A percentile compares a stretch with the other conserved stretches of the same genome.
These are phyloP conservation scores for Hydropsyche tenuis DNA, from an alignment of 1,140 invertebrate genomes.

Conservation along the genomic window DNA sequence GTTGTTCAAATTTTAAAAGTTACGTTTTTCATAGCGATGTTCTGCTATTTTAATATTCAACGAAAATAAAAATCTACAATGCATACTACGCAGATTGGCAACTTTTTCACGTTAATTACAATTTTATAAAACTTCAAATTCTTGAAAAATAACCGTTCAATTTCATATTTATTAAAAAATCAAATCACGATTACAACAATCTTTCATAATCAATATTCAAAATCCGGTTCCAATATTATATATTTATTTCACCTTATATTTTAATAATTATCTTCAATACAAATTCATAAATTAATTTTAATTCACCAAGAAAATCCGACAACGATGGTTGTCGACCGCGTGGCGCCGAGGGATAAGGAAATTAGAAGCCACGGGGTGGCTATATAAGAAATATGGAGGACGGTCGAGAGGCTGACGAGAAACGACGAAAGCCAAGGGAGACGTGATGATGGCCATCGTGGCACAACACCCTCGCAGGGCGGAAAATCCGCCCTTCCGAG, in stretches of 20 bases:
- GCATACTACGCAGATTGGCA: neutral
- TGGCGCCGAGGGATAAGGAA: slow-evolving; percentile 40
- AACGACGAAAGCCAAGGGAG: slow-evolving; percentile 36
- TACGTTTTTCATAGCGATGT: neutral
- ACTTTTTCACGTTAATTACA: neutral
- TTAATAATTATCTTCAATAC: too few relatives aligned
- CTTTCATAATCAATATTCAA: too few relatives aligned
- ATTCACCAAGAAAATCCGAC: too few relatives aligned
- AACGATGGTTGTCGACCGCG: slow-evolving; percentile 31
- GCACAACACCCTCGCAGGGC: slow-evolving; percentile 2
- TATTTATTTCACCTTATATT: too few relatives aligned
- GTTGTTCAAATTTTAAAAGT: slow-evolving; percentile 23
- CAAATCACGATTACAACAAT: too few relatives aligned
- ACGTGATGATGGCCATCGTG: slow-evolving; percentile 29
- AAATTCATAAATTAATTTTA: too few relatives aligned
- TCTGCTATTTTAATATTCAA: slow-evolving; percentile 28
- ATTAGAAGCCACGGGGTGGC: slow-evolving; percentile 43
- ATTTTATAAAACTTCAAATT: too few relatives aligned
- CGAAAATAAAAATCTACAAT: slow-evolving; percentile 4
- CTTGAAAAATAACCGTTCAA: too few relatives aligned
- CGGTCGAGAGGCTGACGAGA: slow-evolving; percentile 38
- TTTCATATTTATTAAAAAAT: too few relatives aligned
- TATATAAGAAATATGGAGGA: slow-evolving; percentile 40
- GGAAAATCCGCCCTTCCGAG: too few relatives aligned
- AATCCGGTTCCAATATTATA: too few relatives aligned